A percentile compares a stretch with the other conserved stretches of the same genome.
Evolutionary conservation across 2,113 vertebrate species (phyloP).

Genomic region (Crocuta crocuta): DNA sequence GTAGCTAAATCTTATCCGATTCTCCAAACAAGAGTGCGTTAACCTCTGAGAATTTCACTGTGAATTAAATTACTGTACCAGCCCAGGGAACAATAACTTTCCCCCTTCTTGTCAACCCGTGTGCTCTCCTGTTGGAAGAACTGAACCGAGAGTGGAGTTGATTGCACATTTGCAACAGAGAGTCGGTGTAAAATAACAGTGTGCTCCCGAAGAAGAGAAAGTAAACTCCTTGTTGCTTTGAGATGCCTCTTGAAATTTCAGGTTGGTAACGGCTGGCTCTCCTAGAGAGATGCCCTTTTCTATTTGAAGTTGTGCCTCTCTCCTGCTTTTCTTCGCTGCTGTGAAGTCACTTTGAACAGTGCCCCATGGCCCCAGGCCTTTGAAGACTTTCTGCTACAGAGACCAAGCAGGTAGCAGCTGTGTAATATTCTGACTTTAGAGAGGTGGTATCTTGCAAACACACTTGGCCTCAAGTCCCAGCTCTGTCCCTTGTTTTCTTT

Average conservation of each 20-base stretch:
- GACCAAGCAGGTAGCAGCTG: not conserved
- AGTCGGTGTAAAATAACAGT: not conserved
- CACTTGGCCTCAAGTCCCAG: not conserved
- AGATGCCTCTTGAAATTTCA: not conserved
- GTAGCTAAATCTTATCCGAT: not conserved
- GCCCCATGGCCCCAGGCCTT: not conserved
- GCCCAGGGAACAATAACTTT: not conserved
- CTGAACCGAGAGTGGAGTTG: not conserved
- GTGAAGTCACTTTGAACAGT: not conserved
- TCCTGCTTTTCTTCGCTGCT: not conserved
- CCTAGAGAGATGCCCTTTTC: slow-evolving; percentile 27
- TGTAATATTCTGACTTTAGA: not conserved
- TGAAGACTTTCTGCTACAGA: slow-evolving; percentile 47
- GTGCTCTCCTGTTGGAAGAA: not conserved
- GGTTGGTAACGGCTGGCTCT: not conserved
- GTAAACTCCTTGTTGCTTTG: not conserved
- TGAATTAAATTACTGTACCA: not conserved
- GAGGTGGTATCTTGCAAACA: not conserved
- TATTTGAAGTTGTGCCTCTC: slow-evolving; percentile 14
- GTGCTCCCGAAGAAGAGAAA: not conserved
- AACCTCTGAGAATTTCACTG: not conserved
- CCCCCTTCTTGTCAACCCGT: not conserved
- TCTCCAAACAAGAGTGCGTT: not conserved
- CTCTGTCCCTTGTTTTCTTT: not conserved
- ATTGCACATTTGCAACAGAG: not conserved